These are phyloP conservation scores for Crocallis elinguaria DNA, from an alignment of 2,888 invertebrate genomes.

Conservation along the genomic window DNA sequence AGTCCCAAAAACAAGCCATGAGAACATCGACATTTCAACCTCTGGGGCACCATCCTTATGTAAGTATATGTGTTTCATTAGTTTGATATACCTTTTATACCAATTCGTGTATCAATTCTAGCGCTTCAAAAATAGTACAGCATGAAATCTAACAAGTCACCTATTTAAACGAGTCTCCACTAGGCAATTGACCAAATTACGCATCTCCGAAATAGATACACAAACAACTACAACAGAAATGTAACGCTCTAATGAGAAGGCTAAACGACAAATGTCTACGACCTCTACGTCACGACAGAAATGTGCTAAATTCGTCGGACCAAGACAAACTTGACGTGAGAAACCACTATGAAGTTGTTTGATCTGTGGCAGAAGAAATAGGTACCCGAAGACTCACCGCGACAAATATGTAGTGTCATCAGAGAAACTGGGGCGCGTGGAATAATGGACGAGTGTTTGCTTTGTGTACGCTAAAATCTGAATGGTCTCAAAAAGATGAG, in stretches of 20 bases:
- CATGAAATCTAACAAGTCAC: conserved; percentile 6
- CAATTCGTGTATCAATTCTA: too few species aligned
- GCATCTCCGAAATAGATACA: conserved; percentile 11
- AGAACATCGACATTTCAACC: too few species aligned
- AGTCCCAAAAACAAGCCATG: too few species aligned
- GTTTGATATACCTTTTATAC: too few species aligned
- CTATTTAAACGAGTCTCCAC: conserved; percentile 7
- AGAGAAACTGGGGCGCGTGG: conserved; percentile 47
- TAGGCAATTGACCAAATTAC: conserved; percentile 19
- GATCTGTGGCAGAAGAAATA: conserved; percentile 45
- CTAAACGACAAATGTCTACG: conserved; percentile 71
- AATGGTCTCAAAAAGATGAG: conserved; percentile 14
- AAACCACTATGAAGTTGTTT: conserved; percentile 67
- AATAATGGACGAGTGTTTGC: conserved; percentile 40
- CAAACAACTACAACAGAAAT: conserved; percentile 55
- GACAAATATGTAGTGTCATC: conserved; percentile 54
- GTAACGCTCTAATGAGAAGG: conserved; percentile 79
- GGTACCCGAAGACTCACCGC: conserved; percentile 23
- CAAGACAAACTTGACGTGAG: conserved; percentile 74
- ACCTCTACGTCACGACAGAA: conserved; percentile 68
- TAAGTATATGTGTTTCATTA: too few species aligned
- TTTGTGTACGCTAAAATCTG: conserved; percentile 16
- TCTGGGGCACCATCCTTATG: too few species aligned
- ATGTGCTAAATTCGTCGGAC: conserved; percentile 77
- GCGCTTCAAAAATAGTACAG: not conserved